These are phyloP conservation scores for Synergus umbraculus DNA, from an alignment of 2,888 invertebrate genomes.

Conservation along the genomic window DNA sequence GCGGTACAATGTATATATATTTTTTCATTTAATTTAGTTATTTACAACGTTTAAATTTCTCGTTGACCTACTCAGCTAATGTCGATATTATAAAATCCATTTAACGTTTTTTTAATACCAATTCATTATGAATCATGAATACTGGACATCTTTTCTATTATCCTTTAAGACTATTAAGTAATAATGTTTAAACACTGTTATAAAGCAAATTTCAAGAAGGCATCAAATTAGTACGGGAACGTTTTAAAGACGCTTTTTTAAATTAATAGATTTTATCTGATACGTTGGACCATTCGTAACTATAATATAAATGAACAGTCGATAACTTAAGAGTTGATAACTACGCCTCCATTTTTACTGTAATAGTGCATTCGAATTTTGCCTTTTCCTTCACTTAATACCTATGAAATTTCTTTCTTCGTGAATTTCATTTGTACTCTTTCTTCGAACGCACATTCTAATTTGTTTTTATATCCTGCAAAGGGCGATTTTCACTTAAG, in stretches of 20 bases:
- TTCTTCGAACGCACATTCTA: conserved; percentile 4
- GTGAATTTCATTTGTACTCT: conserved; percentile 13
- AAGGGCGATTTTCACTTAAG: conserved; percentile 40
- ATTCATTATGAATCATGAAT: conserved; percentile 63
- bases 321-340: conserved; percentile 3
- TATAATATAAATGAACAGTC: conserved; percentile 11
- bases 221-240: conserved; percentile 28
- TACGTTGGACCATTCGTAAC: neutral
- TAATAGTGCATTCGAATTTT: neutral
- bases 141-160: conserved; percentile 62
- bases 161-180: conserved; percentile 55
- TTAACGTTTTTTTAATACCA: conserved; percentile 61
- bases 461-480: conserved; percentile 41
- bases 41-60: conserved; percentile 49
- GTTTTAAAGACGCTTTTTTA: neutral
- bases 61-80: conserved; percentile 34
- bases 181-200: conserved; percentile 46
- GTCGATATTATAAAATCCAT: conserved; percentile 39
- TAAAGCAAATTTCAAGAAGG: conserved; percentile 31
- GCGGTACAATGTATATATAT: conserved; percentile 60
- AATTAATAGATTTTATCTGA: conserved; percentile 2
- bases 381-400: conserved; percentile 15
- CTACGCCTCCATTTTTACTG: conserved; percentile 3
- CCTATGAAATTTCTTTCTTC: conserved; percentile 9
- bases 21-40: conserved; percentile 61